Conservation (phyloP, 2,113 vertebrate genomes). For the Petrocephalus microphthalmus region DNA sequence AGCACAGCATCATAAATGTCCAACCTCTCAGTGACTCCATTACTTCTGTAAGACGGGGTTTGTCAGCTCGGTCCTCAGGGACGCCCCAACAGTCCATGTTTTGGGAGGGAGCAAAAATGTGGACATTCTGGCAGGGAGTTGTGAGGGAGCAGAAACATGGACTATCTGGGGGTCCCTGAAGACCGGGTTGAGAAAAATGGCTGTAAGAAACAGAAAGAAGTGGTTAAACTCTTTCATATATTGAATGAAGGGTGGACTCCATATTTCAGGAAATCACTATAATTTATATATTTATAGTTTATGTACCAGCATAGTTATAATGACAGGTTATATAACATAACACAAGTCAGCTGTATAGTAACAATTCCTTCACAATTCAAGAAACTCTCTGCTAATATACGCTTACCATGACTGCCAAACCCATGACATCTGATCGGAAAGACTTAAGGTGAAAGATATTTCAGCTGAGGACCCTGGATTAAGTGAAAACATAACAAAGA, state of each 20-base stretch:
- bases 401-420: neutral
- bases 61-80: neutral
- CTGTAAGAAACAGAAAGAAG: neutral
- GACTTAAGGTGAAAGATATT: neutral
- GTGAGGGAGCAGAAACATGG: neutral
- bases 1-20: neutral
- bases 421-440: constrained; percentile 1
- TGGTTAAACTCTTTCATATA: neutral
- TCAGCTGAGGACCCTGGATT: neutral
- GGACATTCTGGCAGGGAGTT: neutral
- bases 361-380: neutral
- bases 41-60: neutral
- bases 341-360: neutral
- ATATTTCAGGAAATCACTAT: neutral
- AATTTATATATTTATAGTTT: neutral
- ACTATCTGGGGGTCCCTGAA: neutral
- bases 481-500: neutral
- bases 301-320: neutral
- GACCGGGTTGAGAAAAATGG: neutral
- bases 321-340: constrained; percentile 1
- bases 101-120: neutral
- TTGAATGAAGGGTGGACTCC: neutral
- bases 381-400: neutral
- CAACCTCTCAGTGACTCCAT: neutral
- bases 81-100: neutral